Conservation (phyloP, 1,140 invertebrate species). For the Apis florea region DNA sequence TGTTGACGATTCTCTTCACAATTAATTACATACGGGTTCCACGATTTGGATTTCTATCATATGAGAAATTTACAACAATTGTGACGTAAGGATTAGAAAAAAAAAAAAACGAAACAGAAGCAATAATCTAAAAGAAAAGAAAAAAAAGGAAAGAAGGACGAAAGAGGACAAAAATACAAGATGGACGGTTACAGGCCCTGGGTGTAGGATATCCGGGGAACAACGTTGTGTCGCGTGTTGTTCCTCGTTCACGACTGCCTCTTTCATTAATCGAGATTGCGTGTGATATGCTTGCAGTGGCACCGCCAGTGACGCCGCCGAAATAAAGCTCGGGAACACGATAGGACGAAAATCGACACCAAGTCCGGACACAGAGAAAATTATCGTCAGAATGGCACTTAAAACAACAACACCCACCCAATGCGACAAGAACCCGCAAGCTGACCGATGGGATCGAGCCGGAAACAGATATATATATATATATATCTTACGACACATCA, state of each 20-base stretch:
- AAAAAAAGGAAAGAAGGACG: not conserved
- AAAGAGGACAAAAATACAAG: not conserved
- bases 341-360: constrained; percentile 56
- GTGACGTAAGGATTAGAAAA: too few species aligned
- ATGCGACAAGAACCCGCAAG: constrained; percentile 49
- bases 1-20: too few species aligned
- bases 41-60: too few species aligned
- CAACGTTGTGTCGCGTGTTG: not conserved
- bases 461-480: constrained; percentile 4
- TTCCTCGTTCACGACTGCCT: not conserved
- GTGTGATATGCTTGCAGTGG: constrained; percentile 68
- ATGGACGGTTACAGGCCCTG: not conserved
- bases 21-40: too few species aligned
- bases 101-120: not conserved
- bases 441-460: constrained; percentile 57
- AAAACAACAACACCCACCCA: constrained; percentile 48
- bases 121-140: not conserved
- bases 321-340: constrained; percentile 59
- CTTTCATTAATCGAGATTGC: constrained; percentile 40
- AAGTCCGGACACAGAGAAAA: constrained; percentile 51
- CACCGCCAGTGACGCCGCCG: constrained; percentile 60
- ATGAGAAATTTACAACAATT: too few species aligned
- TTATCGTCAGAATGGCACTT: constrained; percentile 53
- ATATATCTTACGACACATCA: not conserved
- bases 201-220: not conserved